Conservation (phyloP, 2,888 invertebrate genomes). For the Acrobasis repandana region DNA sequence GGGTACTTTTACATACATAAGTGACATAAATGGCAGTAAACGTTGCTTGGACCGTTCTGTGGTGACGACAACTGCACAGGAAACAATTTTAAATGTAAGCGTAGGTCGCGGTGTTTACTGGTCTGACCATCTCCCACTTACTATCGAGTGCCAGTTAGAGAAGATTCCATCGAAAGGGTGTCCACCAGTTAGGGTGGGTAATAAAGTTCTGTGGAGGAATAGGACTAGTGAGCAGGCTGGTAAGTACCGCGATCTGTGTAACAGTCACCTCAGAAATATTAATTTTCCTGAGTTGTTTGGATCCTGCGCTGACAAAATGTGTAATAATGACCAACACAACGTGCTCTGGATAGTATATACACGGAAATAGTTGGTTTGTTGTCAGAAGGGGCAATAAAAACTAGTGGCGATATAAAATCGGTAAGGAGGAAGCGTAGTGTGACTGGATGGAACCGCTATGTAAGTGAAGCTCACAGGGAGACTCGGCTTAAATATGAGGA, state of each 20-base stretch:
- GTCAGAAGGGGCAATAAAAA: background rate
- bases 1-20: too few species aligned
- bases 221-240: background rate
- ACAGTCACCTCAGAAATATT: background rate
- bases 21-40: background rate
- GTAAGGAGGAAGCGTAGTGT: background rate
- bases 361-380: background rate
- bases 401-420: background rate
- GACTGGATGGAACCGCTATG: background rate
- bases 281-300: background rate
- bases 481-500: too few species aligned
- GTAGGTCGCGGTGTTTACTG: slow-evolving; percentile 8
- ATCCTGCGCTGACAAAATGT: background rate
- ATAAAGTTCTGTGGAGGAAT: background rate
- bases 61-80: background rate
- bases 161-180: background rate
- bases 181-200: background rate
- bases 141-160: background rate
- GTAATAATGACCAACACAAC: too few species aligned
- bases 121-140: background rate
- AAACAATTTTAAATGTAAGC: background rate
- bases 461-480: too few species aligned
- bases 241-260: background rate
- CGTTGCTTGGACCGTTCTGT: background rate
- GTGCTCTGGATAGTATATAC: background rate